These are phyloP conservation scores for Cephus runcator DNA, from an alignment of 2,888 invertebrate species.

Conservation along the genomic window DNA sequence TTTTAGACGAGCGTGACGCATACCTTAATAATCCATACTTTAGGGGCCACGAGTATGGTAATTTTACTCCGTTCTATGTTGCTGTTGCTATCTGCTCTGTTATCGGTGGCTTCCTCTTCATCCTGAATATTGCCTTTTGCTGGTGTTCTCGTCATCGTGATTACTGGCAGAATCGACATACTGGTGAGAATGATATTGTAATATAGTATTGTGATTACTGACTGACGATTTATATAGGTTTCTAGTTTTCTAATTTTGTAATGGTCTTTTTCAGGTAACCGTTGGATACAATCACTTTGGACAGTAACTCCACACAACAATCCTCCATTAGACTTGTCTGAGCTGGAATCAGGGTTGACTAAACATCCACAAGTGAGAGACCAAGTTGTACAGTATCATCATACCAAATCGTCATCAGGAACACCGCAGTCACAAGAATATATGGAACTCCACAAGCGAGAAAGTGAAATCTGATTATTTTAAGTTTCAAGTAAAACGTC, in stretches of 20 bases:
- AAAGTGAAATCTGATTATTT: conserved; percentile 78
- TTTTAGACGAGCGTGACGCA: conserved; percentile 72
- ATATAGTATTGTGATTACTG: conserved; percentile 2
- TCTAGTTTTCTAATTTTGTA: conserved; percentile 2
- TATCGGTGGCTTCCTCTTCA: conserved; percentile 75
- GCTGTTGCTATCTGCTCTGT: conserved; percentile 82
- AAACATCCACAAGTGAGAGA: conserved; percentile 47
- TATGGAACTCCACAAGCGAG: conserved; percentile 79
- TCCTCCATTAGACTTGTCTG: conserved; percentile 82
- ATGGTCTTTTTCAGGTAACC: conserved; percentile 73
- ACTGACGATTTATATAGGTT: conserved; percentile 1
- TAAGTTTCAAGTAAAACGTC: conserved; percentile 10
- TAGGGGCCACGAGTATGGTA: conserved; percentile 72
- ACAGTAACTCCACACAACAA: conserved; percentile 85
- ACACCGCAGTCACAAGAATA: conserved; percentile 62
- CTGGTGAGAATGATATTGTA: conserved; percentile 69
- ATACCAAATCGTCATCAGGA: conserved; percentile 52
- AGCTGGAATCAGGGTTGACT: conserved; percentile 72
- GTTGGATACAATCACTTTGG: conserved; percentile 87
- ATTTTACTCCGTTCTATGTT: conserved; percentile 88
- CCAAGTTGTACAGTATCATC: conserved; percentile 50
- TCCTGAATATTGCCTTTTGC: conserved; percentile 82
- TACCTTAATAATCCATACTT: conserved; percentile 74
- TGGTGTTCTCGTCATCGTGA: conserved; percentile 82
- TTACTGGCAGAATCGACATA: conserved; percentile 87